phyloP scores from a whole-genome alignment of 2,113 vertebrate species.

The Dicerorhinus sumatrensis region DNA sequence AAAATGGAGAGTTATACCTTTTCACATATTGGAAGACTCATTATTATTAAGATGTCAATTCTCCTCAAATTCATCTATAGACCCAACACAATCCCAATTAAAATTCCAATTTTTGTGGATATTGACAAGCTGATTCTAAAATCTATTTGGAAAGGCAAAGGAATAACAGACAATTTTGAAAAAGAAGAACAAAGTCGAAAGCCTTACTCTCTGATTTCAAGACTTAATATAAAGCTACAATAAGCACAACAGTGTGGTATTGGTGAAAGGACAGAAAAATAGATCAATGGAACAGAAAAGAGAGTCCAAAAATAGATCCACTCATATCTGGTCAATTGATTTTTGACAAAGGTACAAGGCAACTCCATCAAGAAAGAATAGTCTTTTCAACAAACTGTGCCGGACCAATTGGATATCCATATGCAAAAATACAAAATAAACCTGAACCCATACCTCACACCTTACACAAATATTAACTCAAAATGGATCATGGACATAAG shows the following conservation, averaged over 20 bases:
- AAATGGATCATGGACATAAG: neutral
- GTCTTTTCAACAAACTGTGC: neutral
- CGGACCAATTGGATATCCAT: neutral
- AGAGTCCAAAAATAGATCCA: constrained; percentile 35
- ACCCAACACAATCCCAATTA: neutral
- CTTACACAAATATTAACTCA: neutral
- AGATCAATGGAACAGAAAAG: constrained; percentile 24
- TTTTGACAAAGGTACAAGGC: neutral
- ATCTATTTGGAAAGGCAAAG: neutral
- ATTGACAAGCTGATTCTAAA: constrained; percentile 6
- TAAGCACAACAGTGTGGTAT: neutral
- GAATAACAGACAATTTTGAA: constrained; percentile 1
- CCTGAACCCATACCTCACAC: neutral
- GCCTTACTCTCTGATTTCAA: neutral
- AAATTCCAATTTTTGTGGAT: neutral
- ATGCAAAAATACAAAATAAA: constrained; percentile 13
- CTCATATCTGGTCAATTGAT: constrained; percentile 1
- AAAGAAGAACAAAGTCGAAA: neutral
- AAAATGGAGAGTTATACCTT: neutral
- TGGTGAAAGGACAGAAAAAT: constrained; percentile 17
- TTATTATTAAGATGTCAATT: neutral
- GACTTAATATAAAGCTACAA: constrained; percentile 48
- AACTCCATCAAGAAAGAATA: neutral
- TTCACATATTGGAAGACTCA: neutral
- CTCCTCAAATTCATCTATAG: neutral